Evolutionary conservation across 1,140 invertebrate species (phyloP).

Genomic region (Drosophila subobscura): DNA sequence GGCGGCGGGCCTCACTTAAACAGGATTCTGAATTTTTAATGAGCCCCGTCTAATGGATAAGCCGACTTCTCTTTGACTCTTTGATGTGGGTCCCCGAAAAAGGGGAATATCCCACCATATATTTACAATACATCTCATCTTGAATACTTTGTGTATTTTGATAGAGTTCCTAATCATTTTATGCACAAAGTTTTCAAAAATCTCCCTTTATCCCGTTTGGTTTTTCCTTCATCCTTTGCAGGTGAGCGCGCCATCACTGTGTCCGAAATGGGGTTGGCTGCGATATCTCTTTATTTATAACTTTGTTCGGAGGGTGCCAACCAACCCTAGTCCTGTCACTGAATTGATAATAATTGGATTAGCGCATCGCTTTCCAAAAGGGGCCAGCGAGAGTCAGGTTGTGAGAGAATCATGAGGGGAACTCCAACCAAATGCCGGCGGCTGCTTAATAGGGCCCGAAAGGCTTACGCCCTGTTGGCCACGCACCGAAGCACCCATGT

Average conservation of each 20-base stretch:
- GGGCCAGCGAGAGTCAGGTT: conserved; percentile 1
- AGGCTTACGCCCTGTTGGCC: conserved; percentile 68
- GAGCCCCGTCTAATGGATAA: conserved; percentile 53
- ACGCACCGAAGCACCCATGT: conserved; percentile 64
- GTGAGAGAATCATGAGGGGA: conserved; percentile 16
- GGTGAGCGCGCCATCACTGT: conserved; percentile 61
- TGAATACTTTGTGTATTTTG: neutral
- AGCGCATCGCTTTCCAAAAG: conserved; percentile 60
- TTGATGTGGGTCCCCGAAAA: conserved; percentile 64
- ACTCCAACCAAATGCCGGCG: neutral
- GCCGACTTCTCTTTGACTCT: conserved; percentile 37
- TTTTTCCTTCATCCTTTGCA: conserved; percentile 30
- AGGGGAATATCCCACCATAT: conserved; percentile 33
- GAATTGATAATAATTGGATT: conserved; percentile 83
- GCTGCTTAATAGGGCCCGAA: conserved; percentile 69
- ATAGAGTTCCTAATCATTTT: too few species aligned
- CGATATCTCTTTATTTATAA: conserved; percentile 67
- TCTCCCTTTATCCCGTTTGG: conserved; percentile 19
- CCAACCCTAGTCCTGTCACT: conserved; percentile 53
- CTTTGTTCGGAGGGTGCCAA: conserved; percentile 28
- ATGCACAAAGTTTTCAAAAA: conserved; percentile 6
- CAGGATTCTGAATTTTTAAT: conserved; percentile 70
- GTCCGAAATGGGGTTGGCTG: conserved; percentile 17
- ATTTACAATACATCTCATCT: conserved; percentile 28
- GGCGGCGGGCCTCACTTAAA: conserved; percentile 18